Evolutionary conservation across 2,797 vertebrate genomes (phyloP).

Genomic region (Pipistrellus kuhlii): DNA sequence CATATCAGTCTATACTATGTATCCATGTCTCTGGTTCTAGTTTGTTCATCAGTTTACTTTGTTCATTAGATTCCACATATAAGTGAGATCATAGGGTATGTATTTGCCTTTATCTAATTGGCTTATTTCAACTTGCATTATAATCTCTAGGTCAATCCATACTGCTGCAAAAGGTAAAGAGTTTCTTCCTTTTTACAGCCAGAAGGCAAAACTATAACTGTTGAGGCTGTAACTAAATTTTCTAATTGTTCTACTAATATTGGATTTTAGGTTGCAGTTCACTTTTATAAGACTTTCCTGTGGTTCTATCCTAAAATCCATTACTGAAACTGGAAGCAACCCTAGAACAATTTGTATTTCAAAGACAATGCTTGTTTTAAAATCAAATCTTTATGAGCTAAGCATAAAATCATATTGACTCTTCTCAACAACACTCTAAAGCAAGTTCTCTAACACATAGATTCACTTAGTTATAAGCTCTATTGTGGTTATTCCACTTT

Average conservation of each 20-base stretch:
- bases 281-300: constrained; percentile 31
- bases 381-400: not conserved
- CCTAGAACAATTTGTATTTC: not conserved
- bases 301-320: not conserved
- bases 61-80: not conserved
- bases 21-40: not conserved
- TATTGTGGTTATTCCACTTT: not conserved
- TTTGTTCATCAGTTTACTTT: not conserved
- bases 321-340: constrained; percentile 23
- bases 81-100: not conserved
- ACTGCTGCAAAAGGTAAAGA: not conserved
- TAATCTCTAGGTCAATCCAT: not conserved
- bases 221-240: not conserved
- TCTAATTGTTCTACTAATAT: constrained; percentile 6
- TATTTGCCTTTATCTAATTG: not conserved
- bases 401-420: not conserved
- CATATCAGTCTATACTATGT: not conserved
- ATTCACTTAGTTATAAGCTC: constrained; percentile 2
- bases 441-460: not conserved
- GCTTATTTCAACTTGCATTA: not conserved
- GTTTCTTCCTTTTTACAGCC: not conserved
- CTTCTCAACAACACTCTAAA: not conserved
- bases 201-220: not conserved
- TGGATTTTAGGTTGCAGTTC: not conserved
- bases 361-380: constrained; percentile 5